These are phyloP conservation scores for Oreocharis arfaki DNA, from an alignment of 2,113 vertebrate species.

Conservation along the genomic window DNA sequence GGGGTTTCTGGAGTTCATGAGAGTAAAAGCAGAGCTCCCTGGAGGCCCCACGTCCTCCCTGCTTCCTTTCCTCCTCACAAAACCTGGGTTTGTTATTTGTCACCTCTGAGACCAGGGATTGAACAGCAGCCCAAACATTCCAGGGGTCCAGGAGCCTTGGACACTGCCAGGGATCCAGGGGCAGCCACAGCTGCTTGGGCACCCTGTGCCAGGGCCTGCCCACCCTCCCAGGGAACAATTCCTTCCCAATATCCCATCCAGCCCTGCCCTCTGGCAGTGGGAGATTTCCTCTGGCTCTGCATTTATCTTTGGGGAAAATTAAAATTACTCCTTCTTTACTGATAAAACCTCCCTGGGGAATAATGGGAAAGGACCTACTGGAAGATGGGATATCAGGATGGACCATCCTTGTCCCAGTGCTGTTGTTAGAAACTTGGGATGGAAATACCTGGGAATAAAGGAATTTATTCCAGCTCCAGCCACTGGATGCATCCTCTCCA, in stretches of 20 bases:
- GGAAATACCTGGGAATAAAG: neutral
- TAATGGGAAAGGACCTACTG: neutral
- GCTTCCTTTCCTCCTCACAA: neutral
- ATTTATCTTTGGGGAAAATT: neutral
- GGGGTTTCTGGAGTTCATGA: neutral
- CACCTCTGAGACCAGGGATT: neutral
- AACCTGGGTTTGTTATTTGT: neutral
- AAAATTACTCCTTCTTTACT: neutral
- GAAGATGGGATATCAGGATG: neutral
- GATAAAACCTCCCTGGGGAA: neutral
- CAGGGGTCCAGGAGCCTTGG: neutral
- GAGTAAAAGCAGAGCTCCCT: neutral
- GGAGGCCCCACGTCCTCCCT: neutral
- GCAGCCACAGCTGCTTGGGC: neutral
- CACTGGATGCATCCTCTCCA: neutral
- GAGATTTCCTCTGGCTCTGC: neutral
- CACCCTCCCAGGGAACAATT: neutral
- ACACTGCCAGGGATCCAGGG: neutral
- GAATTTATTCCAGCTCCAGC: neutral
- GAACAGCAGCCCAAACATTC: neutral
- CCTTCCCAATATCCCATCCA: neutral
- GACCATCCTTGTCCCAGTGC: neutral
- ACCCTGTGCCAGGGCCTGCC: neutral
- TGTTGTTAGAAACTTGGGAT: neutral
- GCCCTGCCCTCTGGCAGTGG: rapidly evolving